Base-by-base conservation (phyloP, 2,888 invertebrate species). In the Aspidiotus destructor region DNA sequence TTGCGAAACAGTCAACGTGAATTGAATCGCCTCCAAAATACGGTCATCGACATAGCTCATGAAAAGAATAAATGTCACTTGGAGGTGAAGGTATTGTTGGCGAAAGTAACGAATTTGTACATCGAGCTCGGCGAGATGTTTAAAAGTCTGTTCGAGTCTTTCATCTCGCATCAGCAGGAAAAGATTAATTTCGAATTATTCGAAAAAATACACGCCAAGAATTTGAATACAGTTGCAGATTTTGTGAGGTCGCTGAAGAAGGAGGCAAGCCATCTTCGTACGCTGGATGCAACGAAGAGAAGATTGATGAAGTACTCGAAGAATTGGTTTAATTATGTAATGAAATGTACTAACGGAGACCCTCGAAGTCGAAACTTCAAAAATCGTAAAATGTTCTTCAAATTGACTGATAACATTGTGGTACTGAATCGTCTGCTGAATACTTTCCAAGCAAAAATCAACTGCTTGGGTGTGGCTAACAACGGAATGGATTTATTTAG, bases 401-500 rank as follows among this genome's bases (percentile, higher is more conserved):
- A 16, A 40, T 40, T 67, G 15, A 42, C 48, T 11, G 7, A 57
- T 10, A 58, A 67, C 60, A 60, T 67, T 1, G 48, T 67, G 15
- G 44, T 67, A 11, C 40, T 67, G 16, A 40, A 28, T n/a, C 44
- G 52, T 17, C 60, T 67, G n/a, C 17, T 67, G 9, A 67, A 60
- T 40, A 67, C 58, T 42, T 60, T 67, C 5, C 67, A 67, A 44
- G 67, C 67, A 15, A 67, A 60, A 41, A 67, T 67, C 16, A 67
- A 67, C 40, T 67, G 67, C 40, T 40, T 67, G 15, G 48, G 44
- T 8, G 13, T 52, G 40, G 44, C 58, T 3, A 67, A 67, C 17
- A n/a, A 67, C 44, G 67, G 67, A 7, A 15, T 67, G 7, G n/a
- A 67, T 16, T 40, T 60, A 13, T 48, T 67, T 40, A 15, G 8